phyloP scores from a whole-genome alignment of 2,888 invertebrate species.

The Galeopsomyia nigrocyanea region DNA sequence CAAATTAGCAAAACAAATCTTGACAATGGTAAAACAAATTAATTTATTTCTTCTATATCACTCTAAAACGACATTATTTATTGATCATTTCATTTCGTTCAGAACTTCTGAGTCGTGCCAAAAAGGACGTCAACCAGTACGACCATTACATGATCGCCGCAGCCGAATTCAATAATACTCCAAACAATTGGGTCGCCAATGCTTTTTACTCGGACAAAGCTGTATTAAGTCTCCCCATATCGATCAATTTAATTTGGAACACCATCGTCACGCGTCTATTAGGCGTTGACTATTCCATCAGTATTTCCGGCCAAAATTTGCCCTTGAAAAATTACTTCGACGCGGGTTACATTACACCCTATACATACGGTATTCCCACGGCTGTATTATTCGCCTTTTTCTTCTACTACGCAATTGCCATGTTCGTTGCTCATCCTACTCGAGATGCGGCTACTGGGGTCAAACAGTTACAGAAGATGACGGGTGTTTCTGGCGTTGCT shows the following conservation, averaged over 20 bases:
- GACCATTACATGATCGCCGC: constrained; percentile 70
- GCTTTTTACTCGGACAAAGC: constrained; percentile 71
- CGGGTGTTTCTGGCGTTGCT: constrained; percentile 73
- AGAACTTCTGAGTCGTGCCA: constrained; percentile 65
- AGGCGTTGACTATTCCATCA: constrained; percentile 57
- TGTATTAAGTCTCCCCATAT: constrained; percentile 72
- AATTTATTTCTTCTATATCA: too few species aligned
- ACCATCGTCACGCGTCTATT: constrained; percentile 60
- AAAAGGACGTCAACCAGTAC: constrained; percentile 66
- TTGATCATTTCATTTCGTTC: too few species aligned
- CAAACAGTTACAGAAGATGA: constrained; percentile 78
- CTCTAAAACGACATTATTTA: too few species aligned
- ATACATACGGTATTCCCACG: constrained; percentile 49
- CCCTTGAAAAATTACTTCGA: constrained; percentile 44
- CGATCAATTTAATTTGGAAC: constrained; percentile 71
- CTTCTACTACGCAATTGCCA: constrained; percentile 60
- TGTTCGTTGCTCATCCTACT: constrained; percentile 75
- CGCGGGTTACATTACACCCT: neutral
- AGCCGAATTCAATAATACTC: constrained; percentile 68
- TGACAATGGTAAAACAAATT: too few species aligned
- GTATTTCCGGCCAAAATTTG: constrained; percentile 56
- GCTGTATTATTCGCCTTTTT: constrained; percentile 54
- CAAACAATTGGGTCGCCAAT: constrained; percentile 61
- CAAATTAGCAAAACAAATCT: too few species aligned
- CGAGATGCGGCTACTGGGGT: constrained; percentile 75